Conservation (phyloP, 1,140 invertebrate genomes). For the Hypsibius dujardini region DNA sequence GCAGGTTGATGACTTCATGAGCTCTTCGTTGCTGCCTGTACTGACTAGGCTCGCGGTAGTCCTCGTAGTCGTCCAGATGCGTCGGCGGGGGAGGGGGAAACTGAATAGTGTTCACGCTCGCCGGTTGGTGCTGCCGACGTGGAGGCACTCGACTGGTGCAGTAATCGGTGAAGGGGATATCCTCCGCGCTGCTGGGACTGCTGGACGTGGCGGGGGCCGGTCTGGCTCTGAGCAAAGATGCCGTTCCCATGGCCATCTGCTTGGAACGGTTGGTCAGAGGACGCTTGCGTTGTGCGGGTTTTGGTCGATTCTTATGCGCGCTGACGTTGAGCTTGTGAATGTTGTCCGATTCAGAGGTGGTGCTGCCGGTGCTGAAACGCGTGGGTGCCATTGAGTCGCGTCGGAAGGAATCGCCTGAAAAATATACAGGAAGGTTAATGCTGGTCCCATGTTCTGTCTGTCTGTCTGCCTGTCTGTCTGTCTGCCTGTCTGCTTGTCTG, state of each 20-base stretch:
- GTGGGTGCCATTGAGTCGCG: not conserved
- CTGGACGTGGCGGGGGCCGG: not conserved
- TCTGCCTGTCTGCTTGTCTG: too few relatives aligned
- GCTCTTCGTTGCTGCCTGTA: too few relatives aligned
- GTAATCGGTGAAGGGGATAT: not conserved
- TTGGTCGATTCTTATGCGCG: slow-evolving; percentile 5
- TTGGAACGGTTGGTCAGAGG: not conserved
- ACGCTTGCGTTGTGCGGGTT: not conserved
- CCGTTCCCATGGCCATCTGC: not conserved
- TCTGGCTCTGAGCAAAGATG: not conserved
- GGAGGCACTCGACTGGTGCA: not conserved
- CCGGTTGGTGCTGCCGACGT: not conserved
- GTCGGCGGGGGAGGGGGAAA: not conserved
- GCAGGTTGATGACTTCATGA: too few relatives aligned
- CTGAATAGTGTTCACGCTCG: not conserved
- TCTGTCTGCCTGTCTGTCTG: too few relatives aligned
- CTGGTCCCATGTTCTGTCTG: too few relatives aligned
- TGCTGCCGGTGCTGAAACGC: not conserved
- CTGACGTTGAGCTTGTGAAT: not conserved
- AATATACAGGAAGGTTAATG: not conserved
- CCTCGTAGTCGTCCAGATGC: not conserved
- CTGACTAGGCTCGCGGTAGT: not conserved
- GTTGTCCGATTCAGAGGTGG: slow-evolving; percentile 7
- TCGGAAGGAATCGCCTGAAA: slow-evolving; percentile 7
- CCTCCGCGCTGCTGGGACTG: slow-evolving; percentile 14